Evolutionary conservation across 64 coral and sea anemone species (phyloP).

Genomic region (Cladopsammia gracilis): DNA sequence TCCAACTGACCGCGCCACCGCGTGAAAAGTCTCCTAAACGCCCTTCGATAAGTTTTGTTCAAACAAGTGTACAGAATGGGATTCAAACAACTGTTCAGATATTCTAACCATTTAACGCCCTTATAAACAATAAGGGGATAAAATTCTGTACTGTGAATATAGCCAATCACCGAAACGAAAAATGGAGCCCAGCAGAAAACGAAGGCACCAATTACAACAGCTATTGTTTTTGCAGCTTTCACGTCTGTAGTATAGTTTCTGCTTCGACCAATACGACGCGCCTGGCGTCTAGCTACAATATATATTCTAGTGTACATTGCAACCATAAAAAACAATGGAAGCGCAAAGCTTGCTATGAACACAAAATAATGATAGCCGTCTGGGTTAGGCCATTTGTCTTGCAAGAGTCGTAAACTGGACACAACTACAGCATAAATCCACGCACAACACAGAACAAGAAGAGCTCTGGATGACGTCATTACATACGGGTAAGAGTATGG

Average conservation of each 20-base stretch:
- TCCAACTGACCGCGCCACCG: slow-evolving; percentile 61
- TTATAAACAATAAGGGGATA: slow-evolving; percentile 29
- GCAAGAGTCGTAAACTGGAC: slow-evolving; percentile 57
- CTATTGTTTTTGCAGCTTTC: slow-evolving; percentile 95
- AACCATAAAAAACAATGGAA: slow-evolving; percentile 75
- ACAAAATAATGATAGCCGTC: slow-evolving; percentile 77
- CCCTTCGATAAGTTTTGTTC: slow-evolving; percentile 85
- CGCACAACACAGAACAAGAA: slow-evolving; percentile 63
- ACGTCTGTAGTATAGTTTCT: slow-evolving; percentile 83
- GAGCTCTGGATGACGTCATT: slow-evolving; percentile 76
- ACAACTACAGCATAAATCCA: slow-evolving; percentile 77
- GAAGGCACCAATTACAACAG: slow-evolving; percentile 92
- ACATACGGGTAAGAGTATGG: slow-evolving; percentile 72
- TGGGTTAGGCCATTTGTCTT: slow-evolving; percentile 1
- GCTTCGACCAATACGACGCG: slow-evolving; percentile 47
- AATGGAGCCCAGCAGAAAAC: slow-evolving; percentile 88
- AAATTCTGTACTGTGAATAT: slow-evolving; percentile 39
- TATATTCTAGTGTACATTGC: slow-evolving; percentile 87
- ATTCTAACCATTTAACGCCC: slow-evolving; percentile 86
- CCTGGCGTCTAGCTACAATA: slow-evolving; percentile 75
- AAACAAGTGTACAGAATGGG: slow-evolving; percentile 91
- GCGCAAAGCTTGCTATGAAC: slow-evolving; percentile 54
- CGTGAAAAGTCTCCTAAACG: slow-evolving; percentile 85
- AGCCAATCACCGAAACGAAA: slow-evolving; percentile 82
- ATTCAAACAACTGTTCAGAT: slow-evolving; percentile 89